Evolutionary conservation across 2,888 invertebrate species (phyloP).

Genomic region (Phragmatobia fuliginosa): DNA sequence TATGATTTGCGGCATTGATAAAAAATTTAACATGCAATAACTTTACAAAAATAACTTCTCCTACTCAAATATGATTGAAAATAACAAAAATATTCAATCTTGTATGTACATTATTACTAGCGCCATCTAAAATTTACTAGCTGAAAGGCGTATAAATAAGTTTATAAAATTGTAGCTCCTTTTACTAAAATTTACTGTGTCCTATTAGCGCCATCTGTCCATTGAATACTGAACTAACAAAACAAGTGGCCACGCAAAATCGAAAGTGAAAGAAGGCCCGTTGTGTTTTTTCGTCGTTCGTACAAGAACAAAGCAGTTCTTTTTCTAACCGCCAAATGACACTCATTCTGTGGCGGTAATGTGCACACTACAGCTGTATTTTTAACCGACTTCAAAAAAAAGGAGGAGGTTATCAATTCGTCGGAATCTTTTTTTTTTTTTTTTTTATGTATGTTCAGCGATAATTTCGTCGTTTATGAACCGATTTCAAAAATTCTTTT

Average conservation of each 20-base stretch:
- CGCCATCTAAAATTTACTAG: not conserved
- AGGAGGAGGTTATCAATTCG: no score
- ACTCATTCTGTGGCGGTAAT: conserved; percentile 31
- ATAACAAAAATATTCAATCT: not conserved
- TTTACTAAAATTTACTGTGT: not conserved
- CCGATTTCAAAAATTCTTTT: no score
- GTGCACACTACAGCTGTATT: conserved; percentile 8
- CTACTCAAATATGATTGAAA: not conserved
- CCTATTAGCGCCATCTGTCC: conserved; percentile 44
- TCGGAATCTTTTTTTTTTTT: no score
- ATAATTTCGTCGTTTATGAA: no score
- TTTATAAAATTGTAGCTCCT: not conserved
- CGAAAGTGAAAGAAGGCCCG: conserved; percentile 39
- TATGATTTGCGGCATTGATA: no score
- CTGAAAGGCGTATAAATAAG: not conserved
- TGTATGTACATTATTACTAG: not conserved
- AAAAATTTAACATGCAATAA: no score
- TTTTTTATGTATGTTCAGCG: no score
- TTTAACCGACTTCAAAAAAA: not conserved
- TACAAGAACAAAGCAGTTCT: conserved; percentile 34
- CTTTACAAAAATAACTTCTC: no score
- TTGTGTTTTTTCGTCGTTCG: conserved; percentile 26
- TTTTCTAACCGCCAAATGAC: conserved; percentile 11
- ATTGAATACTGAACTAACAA: conserved; percentile 18
- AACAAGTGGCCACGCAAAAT: conserved; percentile 32